Evolutionary conservation across 2,888 invertebrate genomes (phyloP), one percentile per base, ranked within the genome.

Genomic region (Nemotelus pantherinus): DNA sequence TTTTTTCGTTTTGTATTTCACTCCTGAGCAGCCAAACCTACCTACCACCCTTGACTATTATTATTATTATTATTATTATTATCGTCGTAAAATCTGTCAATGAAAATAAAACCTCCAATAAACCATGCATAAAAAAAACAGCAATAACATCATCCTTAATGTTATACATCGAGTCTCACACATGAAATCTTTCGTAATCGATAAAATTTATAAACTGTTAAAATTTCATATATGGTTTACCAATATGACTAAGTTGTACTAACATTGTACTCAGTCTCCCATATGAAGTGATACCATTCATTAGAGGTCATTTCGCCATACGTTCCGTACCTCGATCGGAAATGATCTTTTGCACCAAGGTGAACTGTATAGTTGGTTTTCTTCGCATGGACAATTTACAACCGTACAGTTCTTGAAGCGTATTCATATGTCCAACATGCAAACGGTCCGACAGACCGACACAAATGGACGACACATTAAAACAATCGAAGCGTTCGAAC

Each of bases 401-500:
- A 70, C 70, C 70, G 10, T 55, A 63, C 6, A 43, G 39, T 63
- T 9, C 10, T 43, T 7, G 63, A 41, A 63, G 43, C 63, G 63
- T 25, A 43, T 63, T 4, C 63, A 39, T 63, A 43, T 63, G 58
- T 58, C 5, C 41, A 71, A 65, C 78, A 76, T 47, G 64, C 48
- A 10, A 76, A 58, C 76, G 64, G 25, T 25, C 55, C 41, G 58
- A 60, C 39, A 3, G 58, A 10, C 60, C 58, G 47, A 58, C 58
- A 72, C 72, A 72, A 60, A 74, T 60, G 70, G 70, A 74, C 74
- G 74, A 72, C 77, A 77, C 78, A 78, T 78, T 78, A 80, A 80
- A 70, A 78, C 78, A 78, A 78, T 78, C 77, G 75, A 78, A 78
- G 48, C 53, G 63, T 71, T 53, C 76, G 71, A 75, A 78, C 77